Conservation (phyloP, 1,140 invertebrate species). For the Tetragonula clypearis region DNA sequence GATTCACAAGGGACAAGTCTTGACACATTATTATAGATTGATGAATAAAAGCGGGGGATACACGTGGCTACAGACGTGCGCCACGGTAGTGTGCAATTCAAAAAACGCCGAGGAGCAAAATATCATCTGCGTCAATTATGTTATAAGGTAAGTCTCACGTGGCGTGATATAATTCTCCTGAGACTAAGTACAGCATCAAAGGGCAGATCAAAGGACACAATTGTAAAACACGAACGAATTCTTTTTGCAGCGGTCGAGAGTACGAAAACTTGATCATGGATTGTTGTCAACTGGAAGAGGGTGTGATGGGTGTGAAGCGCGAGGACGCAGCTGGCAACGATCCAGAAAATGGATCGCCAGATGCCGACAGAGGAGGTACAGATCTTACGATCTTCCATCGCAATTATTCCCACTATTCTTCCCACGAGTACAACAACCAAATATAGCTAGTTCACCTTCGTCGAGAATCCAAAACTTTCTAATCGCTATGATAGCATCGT, state of each 20-base stretch:
- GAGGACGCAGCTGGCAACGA: constrained; percentile 91
- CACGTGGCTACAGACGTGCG: constrained; percentile 98
- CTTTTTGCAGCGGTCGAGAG: constrained; percentile 91
- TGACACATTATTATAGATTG: constrained; percentile 96
- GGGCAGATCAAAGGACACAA: too few relatives aligned
- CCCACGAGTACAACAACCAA: neutral
- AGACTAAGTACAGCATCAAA: neutral
- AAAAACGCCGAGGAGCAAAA: constrained; percentile 98
- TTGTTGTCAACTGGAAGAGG: constrained; percentile 94
- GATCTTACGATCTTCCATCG: neutral
- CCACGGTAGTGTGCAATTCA: constrained; percentile 96
- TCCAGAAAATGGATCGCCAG: constrained; percentile 92
- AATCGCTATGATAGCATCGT: neutral
- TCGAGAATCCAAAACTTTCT: neutral
- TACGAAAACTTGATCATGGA: constrained; percentile 96
- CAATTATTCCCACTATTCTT: neutral
- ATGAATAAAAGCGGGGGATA: constrained; percentile 98
- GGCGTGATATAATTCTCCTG: neutral
- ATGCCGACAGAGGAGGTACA: constrained; percentile 89
- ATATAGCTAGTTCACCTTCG: neutral
- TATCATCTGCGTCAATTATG: constrained; percentile 98
- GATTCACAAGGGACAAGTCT: constrained; percentile 97
- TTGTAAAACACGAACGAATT: constrained; percentile 28
- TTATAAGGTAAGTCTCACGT: constrained; percentile 87
- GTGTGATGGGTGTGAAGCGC: constrained; percentile 88